These are phyloP conservation scores for Brachypteracias leptosomus DNA, from an alignment of 2,113 vertebrate genomes.

Conservation along the genomic window DNA sequence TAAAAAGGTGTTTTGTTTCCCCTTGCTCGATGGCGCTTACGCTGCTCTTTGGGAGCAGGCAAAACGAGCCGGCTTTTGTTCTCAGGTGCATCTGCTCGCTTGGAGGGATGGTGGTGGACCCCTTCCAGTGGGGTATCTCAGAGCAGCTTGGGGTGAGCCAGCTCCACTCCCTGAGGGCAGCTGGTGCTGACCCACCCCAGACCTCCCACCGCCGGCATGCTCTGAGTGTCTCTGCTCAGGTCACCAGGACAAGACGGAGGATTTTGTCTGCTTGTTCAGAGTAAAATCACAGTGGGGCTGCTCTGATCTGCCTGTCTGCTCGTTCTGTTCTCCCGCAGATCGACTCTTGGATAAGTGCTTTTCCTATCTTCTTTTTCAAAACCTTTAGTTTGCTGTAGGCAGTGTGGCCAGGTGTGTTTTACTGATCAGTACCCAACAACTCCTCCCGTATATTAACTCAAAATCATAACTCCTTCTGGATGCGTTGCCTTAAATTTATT, in stretches of 20 bases:
- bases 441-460: background rate
- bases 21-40: background rate
- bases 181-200: background rate
- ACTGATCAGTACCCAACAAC: background rate
- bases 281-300: background rate
- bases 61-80: background rate
- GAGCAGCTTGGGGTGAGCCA: background rate
- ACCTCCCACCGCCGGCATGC: accelerated
- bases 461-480: background rate
- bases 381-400: background rate
- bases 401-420: background rate
- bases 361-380: background rate
- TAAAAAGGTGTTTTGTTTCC: slow-evolving; percentile 16
- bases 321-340: background rate
- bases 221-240: background rate
- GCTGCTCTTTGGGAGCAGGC: background rate
- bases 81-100: background rate
- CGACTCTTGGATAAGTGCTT: background rate
- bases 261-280: background rate
- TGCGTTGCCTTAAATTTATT: no score
- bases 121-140: accelerated
- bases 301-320: background rate
- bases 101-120: accelerated
- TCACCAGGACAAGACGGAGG: accelerated
- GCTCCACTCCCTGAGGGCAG: background rate